phyloP scores from a whole-genome alignment of 2,797 vertebrate genomes.

The Malacoctenus gilli region DNA sequence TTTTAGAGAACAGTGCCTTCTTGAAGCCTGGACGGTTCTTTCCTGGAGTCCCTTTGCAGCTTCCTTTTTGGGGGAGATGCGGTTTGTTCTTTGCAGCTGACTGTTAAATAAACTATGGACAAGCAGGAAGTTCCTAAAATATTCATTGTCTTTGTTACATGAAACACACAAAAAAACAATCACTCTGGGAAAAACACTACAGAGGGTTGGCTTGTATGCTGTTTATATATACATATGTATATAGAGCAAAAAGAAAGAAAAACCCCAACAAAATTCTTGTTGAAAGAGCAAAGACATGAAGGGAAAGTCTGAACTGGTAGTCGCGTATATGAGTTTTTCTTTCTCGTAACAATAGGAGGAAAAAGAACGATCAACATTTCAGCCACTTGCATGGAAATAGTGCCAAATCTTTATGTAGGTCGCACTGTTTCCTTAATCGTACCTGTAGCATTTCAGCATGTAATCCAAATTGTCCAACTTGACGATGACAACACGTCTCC shows the following conservation, averaged over 20 bases:
- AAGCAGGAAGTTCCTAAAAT: constrained; percentile 72
- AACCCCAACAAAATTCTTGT: neutral
- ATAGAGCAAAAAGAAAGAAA: neutral
- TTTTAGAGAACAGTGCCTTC: neutral
- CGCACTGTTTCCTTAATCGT: neutral
- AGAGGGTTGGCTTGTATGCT: constrained; percentile 1
- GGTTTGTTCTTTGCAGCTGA: constrained; percentile 63
- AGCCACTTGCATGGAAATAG: no score
- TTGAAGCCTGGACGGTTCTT: constrained; percentile 3
- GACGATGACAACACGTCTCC: constrained; percentile 15
- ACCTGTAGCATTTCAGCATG: neutral
- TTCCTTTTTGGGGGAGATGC: constrained; percentile 40
- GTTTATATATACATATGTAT: neutral
- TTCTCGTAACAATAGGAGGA: no score
- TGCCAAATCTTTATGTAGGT: neutral
- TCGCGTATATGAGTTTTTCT: no score
- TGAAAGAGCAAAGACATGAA: no score
- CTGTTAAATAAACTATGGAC: constrained; percentile 81
- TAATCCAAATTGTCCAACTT: constrained; percentile 18
- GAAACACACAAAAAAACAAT: constrained; percentile 49
- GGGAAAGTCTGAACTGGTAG: no score
- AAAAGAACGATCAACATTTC: no score
- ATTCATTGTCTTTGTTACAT: constrained; percentile 78
- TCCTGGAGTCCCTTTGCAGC: constrained; percentile 17
- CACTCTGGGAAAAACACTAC: constrained; percentile 33